Base-by-base conservation (phyloP, 2,888 invertebrate species). In the Dicranocentrus wangi region DNA sequence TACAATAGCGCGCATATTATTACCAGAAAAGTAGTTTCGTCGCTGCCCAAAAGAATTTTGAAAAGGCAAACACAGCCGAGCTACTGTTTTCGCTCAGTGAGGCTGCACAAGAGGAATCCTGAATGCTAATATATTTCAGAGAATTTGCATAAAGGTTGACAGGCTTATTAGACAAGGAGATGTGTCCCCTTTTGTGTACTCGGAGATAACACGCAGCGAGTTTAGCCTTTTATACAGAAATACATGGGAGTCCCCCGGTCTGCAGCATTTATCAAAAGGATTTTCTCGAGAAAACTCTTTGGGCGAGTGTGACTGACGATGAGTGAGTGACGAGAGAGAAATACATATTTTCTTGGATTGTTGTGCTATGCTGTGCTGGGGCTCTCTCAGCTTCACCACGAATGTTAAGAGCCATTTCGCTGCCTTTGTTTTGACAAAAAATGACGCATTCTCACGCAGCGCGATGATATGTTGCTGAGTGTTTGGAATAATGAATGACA, bases 361-460 rank as follows among this genome's bases (percentile, higher is more conserved):
- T 61, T n/a, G n/a, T n/a, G n/a, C n/a, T n/a, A n/a, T n/a, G n/a
- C n/a, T n/a, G n/a, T n/a, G n/a, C n/a, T n/a, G n/a, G n/a, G 10
- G 23, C 55, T 25, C 66, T 65, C 58, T 68, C 66, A 28, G 1
- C 21, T 23, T 68, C 66, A 32, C 68, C 68, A 51, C 47, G 15
- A 47, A 47, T 47, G 47, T 47, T 39, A 5, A n/a, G 15, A 7
- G 13, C 47, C 15, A 10, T 47, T 43, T 55, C 76, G 23, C 65
- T 55, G 17, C 39, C 71, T 78, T 78, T 78, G 78, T 78, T 78
- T 71, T 65, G 63, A 70, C 78, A 61, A 63, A 60, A 72, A 79
- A 79, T 43, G 79, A 72, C 66, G 65, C 79, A 66, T 79, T 79
- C 79, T 72, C 79, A 79, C 79, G 72, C 72, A 58, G 66, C 65